These are phyloP conservation scores for Scaptomyza polygonia DNA, from an alignment of 2,888 invertebrate genomes.

Conservation along the genomic window DNA sequence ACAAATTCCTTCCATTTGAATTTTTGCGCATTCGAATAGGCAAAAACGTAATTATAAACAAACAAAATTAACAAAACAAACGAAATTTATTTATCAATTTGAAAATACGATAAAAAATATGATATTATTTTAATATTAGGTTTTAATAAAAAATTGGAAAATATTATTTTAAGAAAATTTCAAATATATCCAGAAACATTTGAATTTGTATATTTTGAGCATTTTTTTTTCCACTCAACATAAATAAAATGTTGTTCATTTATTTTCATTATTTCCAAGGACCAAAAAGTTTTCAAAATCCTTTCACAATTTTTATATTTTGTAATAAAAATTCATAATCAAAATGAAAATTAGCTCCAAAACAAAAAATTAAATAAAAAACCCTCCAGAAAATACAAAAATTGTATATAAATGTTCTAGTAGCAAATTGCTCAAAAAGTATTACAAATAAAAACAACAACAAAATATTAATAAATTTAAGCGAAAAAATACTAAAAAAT, in stretches of 20 bases:
- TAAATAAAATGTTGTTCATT: too few species aligned
- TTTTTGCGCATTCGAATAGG: constrained; percentile 56
- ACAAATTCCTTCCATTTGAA: constrained; percentile 79
- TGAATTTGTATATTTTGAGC: not conserved
- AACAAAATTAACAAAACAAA: constrained; percentile 8
- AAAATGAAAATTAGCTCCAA: constrained; percentile 37
- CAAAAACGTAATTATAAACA: constrained; percentile 33
- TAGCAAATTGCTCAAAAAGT: constrained; percentile 56
- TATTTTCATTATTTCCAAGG: constrained; percentile 66
- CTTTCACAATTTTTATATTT: constrained; percentile 42
- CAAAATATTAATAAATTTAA: constrained; percentile 16
- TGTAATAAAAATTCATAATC: constrained; percentile 30
- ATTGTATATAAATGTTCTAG: constrained; percentile 64
- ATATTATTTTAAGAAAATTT: constrained; percentile 2
- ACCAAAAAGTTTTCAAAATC: constrained; percentile 60
- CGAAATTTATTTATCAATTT: constrained; percentile 24
- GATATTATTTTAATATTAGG: too few species aligned
- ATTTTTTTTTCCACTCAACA: not conserved
- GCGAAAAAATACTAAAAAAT: constrained; percentile 11
- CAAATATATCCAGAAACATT: not conserved
- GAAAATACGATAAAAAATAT: not conserved
- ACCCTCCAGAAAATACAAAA: constrained; percentile 61
- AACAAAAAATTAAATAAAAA: constrained; percentile 22
- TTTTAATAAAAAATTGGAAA: not conserved
- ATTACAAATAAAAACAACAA: too few species aligned